Evolutionary conservation across 2,797 vertebrate species (phyloP), one percentile per base, ranked within the genome.

Genomic region (Meriones psammophilus): DNA sequence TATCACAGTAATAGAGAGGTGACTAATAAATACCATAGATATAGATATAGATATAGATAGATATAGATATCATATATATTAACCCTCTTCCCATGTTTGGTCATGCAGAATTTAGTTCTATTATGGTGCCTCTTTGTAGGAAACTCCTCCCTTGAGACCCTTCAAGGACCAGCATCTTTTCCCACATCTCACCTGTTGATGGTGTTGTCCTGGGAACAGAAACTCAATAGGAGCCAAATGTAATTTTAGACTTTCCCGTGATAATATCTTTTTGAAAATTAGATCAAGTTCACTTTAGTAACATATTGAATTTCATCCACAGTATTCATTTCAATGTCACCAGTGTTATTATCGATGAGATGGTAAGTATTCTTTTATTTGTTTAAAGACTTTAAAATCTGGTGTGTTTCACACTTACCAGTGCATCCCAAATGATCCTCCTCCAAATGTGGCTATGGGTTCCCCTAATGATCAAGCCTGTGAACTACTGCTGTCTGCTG

Each of bases 251-350:
- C 50, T 88, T 87, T 77, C 76, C 50, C 56, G 50, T 60, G 24
- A 46, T 36, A 54, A 24, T 90, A 58, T 78, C 50, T 60, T 73
- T 84, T 58, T 17, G 18, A 85, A 89, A 91, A 90, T 89, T 18
- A 91, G 89, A 33, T 88, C 42, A 92, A 93, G 91, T 96, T 79
- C 66, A 88, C 94, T 94, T 81, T 64, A n/a, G 36, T 58, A 64
- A 68, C 50, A 3, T 58, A 80, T 76, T 94, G 94, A 86, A 85
- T 87, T 89, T 79, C 80, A 94, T 54, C 56, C 17, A 60, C 39
- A 42, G 13, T 78, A 85, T 36, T 10, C 81, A 68, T 46, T 89
- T 95, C n/a, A 94, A 26, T 50, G 50, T 54, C 36, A 39, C 87
- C 22, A 18, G 50, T 88, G 60, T 26, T 64, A 42, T 79, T 89